phyloP scores from a whole-genome alignment of 2,888 invertebrate genomes.

The Tryphoninae sp. region DNA sequence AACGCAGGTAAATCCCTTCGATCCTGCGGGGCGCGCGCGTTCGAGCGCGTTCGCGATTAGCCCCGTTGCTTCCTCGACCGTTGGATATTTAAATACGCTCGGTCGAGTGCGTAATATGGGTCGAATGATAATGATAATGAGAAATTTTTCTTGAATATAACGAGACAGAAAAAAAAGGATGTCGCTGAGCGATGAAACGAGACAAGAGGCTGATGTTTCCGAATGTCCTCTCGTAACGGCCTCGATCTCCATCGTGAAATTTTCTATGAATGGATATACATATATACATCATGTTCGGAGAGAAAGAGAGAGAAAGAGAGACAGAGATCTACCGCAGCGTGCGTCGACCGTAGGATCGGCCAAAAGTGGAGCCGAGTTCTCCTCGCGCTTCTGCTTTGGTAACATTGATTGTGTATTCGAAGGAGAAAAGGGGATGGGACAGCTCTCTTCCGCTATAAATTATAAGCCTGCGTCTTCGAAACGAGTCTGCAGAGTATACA shows the following conservation, averaged over 20 bases:
- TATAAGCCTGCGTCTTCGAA: slow-evolving; percentile 70
- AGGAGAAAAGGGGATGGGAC: slow-evolving; percentile 3
- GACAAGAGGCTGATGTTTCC: too few species aligned
- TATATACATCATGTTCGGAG: neutral
- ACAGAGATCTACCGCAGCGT: too few species aligned
- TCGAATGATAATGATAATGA: slow-evolving; percentile 34
- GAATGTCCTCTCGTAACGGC: neutral
- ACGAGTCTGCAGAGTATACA: slow-evolving; percentile 59
- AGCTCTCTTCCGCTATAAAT: slow-evolving; percentile 73
- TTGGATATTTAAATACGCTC: slow-evolving; percentile 50
- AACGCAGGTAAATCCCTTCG: slow-evolving; percentile 36
- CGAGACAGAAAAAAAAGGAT: neutral
- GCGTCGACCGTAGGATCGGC: slow-evolving; percentile 51
- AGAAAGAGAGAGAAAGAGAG: slow-evolving; percentile 5
- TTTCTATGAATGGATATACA: slow-evolving; percentile 1
- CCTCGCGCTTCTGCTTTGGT: slow-evolving; percentile 20
- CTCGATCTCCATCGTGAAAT: neutral
- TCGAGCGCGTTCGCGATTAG: slow-evolving; percentile 29
- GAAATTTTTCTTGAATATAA: neutral
- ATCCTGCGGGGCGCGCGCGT: slow-evolving; percentile 41
- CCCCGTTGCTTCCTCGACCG: slow-evolving; percentile 57
- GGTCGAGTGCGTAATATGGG: slow-evolving; percentile 56
- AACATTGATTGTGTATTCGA: slow-evolving; percentile 55
- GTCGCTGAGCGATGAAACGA: neutral
- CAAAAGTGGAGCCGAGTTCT: slow-evolving; percentile 35